Percentiles rank a stretch among this genome's conserved stretches.
Conservation (phyloP, 2,797 vertebrate genomes). For the Neosalanx taihuensis region DNA sequence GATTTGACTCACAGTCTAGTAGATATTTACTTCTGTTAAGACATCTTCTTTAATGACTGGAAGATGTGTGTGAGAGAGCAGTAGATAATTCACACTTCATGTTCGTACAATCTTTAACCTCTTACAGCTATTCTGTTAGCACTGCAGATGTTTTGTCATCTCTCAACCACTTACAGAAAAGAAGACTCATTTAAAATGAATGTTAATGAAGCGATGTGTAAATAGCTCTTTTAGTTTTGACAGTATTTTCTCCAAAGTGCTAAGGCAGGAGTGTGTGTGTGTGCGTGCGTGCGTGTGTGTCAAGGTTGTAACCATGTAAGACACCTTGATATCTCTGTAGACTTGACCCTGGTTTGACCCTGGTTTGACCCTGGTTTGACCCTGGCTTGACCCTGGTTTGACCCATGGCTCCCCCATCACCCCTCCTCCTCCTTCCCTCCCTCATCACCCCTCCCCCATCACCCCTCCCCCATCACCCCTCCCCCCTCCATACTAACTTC, state of each 20-base stretch:
- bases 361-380: no score
- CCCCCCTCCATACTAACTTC: not conserved
- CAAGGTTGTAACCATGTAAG: not conserved
- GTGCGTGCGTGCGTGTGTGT: not conserved
- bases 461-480: not conserved
- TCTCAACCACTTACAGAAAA: not conserved
- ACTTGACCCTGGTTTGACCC: not conserved
- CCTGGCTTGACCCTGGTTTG: no score
- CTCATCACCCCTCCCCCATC: no score
- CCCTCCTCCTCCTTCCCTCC: no score
- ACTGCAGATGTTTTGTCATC: not conserved
- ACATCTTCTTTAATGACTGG: not conserved
- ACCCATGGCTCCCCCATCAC: no score
- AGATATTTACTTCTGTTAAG: conserved; percentile 18
- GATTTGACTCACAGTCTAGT: conserved; percentile 4
- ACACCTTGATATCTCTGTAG: not conserved
- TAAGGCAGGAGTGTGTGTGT: not conserved
- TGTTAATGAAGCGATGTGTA: not conserved
- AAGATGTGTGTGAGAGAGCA: not conserved
- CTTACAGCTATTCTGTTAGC: not conserved
- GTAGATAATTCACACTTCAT: not conserved
- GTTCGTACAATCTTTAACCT: not conserved
- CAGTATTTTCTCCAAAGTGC: not conserved
- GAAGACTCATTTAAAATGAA: not conserved
- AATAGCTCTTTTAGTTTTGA: not conserved